Evolutionary conservation across 2,113 vertebrate species (phyloP).

Genomic region (Sinosuthora webbiana): DNA sequence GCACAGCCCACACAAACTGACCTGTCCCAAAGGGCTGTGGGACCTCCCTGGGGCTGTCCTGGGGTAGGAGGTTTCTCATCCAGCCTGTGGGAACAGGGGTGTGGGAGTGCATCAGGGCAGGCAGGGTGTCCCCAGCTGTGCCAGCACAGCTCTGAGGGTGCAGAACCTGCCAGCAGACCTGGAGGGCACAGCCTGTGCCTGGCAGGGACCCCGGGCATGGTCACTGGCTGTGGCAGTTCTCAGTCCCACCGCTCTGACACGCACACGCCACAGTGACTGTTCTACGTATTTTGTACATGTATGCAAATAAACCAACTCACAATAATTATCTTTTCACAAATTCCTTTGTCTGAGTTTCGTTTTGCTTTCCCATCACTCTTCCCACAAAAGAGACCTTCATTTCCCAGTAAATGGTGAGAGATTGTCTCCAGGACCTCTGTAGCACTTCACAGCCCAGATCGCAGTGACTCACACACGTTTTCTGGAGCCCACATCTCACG

Average conservation of each 20-base stretch:
- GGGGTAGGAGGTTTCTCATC: neutral
- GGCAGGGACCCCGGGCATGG: neutral
- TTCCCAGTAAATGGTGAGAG: neutral
- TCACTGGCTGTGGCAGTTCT: rapidly evolving
- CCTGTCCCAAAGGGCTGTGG: neutral
- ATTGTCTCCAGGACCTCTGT: neutral
- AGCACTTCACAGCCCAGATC: neutral
- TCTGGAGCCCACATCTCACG: neutral
- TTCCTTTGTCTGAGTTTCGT: neutral
- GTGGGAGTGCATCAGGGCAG: rapidly evolving
- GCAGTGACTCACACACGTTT: neutral
- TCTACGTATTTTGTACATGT: rapidly evolving
- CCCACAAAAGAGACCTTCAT: neutral
- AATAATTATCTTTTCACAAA: neutral
- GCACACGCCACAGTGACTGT: rapidly evolving
- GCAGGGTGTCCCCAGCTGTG: rapidly evolving
- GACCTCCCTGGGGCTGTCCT: rapidly evolving
- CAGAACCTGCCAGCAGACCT: neutral
- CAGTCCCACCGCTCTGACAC: rapidly evolving
- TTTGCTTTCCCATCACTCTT: neutral
- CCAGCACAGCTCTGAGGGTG: rapidly evolving
- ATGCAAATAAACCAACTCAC: neutral
- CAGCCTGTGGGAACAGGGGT: rapidly evolving
- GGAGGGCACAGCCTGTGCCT: rapidly evolving
- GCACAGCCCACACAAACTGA: neutral